Evolutionary conservation across 1,140 invertebrate species (phyloP).

Genomic region (Maconellicoccus hirsutus): DNA sequence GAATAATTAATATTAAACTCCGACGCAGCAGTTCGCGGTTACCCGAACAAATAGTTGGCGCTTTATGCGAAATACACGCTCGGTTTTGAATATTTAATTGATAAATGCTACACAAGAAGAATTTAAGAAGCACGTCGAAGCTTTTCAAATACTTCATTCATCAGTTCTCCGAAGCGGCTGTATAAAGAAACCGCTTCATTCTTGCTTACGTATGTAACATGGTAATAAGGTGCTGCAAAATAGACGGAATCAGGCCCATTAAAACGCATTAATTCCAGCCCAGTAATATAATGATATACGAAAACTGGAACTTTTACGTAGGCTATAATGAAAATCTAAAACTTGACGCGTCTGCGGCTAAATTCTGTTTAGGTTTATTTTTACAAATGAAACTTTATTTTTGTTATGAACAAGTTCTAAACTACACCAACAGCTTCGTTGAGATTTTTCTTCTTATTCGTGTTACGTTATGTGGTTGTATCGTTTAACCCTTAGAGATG

Average conservation of each 20-base stretch:
- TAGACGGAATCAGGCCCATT: background rate
- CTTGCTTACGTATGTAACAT: too few relatives aligned
- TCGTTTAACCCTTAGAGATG: too few relatives aligned
- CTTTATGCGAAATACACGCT: background rate
- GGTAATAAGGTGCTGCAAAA: too few relatives aligned
- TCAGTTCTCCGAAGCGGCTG: background rate
- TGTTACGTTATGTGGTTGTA: too few relatives aligned
- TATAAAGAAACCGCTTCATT: too few relatives aligned
- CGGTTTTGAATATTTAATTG: background rate
- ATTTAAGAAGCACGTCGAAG: background rate
- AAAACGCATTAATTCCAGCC: background rate
- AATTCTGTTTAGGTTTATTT: too few relatives aligned
- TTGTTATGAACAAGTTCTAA: too few relatives aligned
- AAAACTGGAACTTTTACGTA: background rate
- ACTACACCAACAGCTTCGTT: too few relatives aligned
- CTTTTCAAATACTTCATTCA: background rate
- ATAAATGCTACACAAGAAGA: background rate
- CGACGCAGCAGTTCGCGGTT: background rate
- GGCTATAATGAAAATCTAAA: slow-evolving; percentile 4
- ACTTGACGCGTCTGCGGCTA: too few relatives aligned
- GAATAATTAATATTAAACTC: slow-evolving; percentile 2
- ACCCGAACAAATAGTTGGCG: background rate
- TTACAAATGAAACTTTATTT: too few relatives aligned
- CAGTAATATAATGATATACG: background rate
- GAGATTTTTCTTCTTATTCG: too few relatives aligned